These are phyloP conservation scores for Lordiphosa fenestrarum DNA, from an alignment of 2,888 invertebrate genomes.

Conservation along the genomic window DNA sequence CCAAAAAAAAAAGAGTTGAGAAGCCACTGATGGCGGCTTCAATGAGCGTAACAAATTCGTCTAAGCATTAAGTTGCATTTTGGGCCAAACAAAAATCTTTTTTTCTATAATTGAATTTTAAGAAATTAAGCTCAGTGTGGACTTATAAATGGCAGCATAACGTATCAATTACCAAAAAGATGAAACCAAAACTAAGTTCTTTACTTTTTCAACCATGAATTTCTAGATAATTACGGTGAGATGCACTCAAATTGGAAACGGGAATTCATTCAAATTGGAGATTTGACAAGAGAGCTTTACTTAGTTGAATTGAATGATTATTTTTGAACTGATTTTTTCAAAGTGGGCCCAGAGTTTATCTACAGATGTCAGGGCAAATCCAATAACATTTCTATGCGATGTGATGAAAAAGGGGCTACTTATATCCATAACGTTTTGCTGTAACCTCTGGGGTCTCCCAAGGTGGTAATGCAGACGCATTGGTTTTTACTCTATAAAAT, in stretches of 20 bases:
- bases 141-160: slow-evolving; percentile 2
- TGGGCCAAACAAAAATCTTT: slow-evolving; percentile 23
- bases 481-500: no score
- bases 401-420: no score
- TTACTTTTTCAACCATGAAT: slow-evolving; percentile 10
- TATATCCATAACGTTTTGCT: no score
- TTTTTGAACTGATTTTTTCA: no score
- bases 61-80: slow-evolving; percentile 65
- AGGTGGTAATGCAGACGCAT: no score
- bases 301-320: no score
- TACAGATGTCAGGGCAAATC: no score
- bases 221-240: slow-evolving; percentile 18
- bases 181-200: slow-evolving; percentile 23
- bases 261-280: not conserved
- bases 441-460: no score
- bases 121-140: slow-evolving; percentile 17
- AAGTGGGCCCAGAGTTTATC: no score
- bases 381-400: no score
- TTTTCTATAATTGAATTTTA: slow-evolving; percentile 47
- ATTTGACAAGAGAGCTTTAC: not conserved
- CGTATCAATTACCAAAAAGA: slow-evolving; percentile 43
- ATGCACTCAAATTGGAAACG: slow-evolving; percentile 1
- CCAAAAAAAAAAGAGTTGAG: slow-evolving; percentile 22
- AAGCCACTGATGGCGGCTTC: slow-evolving; percentile 40
- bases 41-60: slow-evolving; percentile 59